Evolutionary conservation across 2,888 invertebrate species (phyloP), one percentile per base, ranked within the genome.

Genomic region (Lepetodrilus schrolli): DNA sequence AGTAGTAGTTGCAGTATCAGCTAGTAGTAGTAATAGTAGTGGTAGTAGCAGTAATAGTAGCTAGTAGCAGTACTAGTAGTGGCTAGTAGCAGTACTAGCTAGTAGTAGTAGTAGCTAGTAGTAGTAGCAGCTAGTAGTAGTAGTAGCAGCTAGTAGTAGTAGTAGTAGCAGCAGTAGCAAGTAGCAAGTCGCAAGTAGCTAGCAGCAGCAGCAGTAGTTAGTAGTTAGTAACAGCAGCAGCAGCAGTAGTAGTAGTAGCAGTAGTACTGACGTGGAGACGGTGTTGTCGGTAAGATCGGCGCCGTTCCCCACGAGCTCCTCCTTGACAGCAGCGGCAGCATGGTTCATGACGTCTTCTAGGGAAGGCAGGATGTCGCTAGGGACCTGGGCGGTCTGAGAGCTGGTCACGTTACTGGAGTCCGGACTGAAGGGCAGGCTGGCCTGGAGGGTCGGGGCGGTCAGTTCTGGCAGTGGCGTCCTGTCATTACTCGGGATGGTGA

Each of bases 241-340:
- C n/a, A n/a, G n/a, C n/a, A n/a, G n/a, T n/a, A n/a, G n/a, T n/a
- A n/a, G n/a, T n/a, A n/a, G n/a, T n/a, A n/a, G 37, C 65, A 3
- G 2, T 26, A 21, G n/a, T 21, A 51, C 80, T 74, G 74, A 87
- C 87, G 80, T 79, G 13, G 83, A 78, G n/a, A 87, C 80, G 4
- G 82, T 81, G 70, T 81, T 83, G 70, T 87, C 86, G 4, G 70
- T 75, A 37, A 74, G 58, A 21, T 78, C 76, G 17, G 78, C 74
- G 30, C 78, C 73, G 1, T 80, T 72, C 26, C 77, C 80, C 17
- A 81, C 74, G 7, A 78, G 78, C 66, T 86, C 85, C 37, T 87
- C 86, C 66, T 87, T 85, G 26, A 84, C 76, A 2, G 81, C 81
- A 0, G 82, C 80, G 20, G 78, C 70, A 13, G 70, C 70, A 30